Percentiles rank a stretch among this genome's conserved stretches.
These are phyloP conservation scores for Romanogobio albipinnatus DNA, from an alignment of 2,113 vertebrate species.

Conservation along the genomic window DNA sequence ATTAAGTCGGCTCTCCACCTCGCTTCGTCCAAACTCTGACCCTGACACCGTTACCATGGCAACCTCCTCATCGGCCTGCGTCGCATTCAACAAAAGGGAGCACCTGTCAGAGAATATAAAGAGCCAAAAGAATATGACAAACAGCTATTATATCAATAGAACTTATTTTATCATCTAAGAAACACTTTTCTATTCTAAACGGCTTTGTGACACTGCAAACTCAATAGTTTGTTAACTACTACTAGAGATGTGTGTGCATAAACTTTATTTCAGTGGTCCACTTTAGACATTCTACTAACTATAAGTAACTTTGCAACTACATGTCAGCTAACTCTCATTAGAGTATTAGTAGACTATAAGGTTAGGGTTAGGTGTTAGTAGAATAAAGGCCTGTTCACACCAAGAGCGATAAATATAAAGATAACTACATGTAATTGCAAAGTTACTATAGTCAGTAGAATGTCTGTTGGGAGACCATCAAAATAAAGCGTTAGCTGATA, in stretches of 20 bases:
- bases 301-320: too few species aligned
- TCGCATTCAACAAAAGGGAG: conserved; percentile 78
- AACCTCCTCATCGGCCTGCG: conserved; percentile 77
- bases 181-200: neutral
- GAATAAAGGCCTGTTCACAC: too few species aligned
- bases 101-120: conserved; percentile 71
- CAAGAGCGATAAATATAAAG: too few species aligned
- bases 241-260: neutral
- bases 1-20: conserved; percentile 89
- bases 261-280: too few species aligned
- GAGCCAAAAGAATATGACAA: neutral
- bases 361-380: too few species aligned
- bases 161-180: neutral
- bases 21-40: conserved; percentile 79
- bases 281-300: too few species aligned
- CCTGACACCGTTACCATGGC: conserved; percentile 75
- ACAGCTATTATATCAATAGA: neutral
- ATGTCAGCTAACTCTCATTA: too few species aligned
- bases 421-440: too few species aligned
- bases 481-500: too few species aligned
- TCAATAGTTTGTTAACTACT: neutral
- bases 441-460: too few species aligned
- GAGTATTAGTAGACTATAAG: too few species aligned
- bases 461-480: too few species aligned
- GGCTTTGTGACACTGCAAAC: neutral